These are phyloP conservation scores for Halcyon chelicuti DNA, from an alignment of 2,797 vertebrate species.

Conservation along the genomic window DNA sequence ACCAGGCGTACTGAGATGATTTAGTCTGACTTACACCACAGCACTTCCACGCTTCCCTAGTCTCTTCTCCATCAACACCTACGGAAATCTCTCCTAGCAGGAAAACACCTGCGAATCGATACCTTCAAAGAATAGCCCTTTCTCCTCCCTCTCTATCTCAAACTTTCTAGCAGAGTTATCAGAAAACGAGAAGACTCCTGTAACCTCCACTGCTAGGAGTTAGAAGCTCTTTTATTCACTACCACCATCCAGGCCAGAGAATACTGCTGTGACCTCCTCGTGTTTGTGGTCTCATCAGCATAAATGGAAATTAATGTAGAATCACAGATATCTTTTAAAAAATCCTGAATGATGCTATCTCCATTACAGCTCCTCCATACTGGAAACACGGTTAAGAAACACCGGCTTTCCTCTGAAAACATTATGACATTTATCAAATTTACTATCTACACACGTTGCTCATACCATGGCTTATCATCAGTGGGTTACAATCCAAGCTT, in stretches of 20 bases:
- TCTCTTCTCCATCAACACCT: not conserved
- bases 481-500: not conserved
- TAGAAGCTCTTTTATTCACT: not conserved
- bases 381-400: not conserved
- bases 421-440: not conserved
- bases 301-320: not conserved
- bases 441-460: not conserved
- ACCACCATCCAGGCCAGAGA: not conserved
- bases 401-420: not conserved
- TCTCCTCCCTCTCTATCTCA: not conserved
- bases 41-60: not conserved
- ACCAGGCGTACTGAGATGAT: not conserved
- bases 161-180: not conserved
- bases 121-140: not conserved
- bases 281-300: not conserved
- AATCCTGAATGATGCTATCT: not conserved
- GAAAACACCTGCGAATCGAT: not conserved
- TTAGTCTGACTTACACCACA: not conserved
- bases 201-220: not conserved
- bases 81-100: not conserved
- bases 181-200: not conserved
- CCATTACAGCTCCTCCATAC: not conserved
- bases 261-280: not conserved
- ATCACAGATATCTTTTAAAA: not conserved
- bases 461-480: not conserved